Conservation (phyloP, 2,113 vertebrate species). For the Apeltes quadracus region DNA sequence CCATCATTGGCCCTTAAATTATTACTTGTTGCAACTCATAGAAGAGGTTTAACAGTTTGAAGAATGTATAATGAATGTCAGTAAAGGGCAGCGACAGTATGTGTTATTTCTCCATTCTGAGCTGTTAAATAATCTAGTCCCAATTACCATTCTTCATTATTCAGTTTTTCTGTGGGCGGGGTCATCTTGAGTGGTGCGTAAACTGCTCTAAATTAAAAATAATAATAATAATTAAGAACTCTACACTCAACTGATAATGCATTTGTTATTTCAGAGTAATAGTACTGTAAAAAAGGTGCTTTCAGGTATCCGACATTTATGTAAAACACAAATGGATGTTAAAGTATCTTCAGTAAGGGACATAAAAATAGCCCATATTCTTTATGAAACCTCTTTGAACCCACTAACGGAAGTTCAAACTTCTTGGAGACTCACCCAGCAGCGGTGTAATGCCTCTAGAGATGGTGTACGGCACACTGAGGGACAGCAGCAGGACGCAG, state of each 20-base stretch:
- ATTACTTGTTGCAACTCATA: background rate
- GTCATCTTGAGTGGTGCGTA: background rate
- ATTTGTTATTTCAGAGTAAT: background rate
- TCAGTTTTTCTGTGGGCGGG: background rate
- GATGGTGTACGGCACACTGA: constrained; percentile 91
- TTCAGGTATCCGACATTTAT: background rate
- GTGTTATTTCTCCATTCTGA: background rate
- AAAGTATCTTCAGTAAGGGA: background rate
- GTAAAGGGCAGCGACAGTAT: background rate
- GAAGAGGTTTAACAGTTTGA: background rate
- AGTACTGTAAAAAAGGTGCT: background rate
- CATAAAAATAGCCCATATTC: background rate
- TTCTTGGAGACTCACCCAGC: constrained; percentile 80
- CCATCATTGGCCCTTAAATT: no score
- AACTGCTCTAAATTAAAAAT: background rate
- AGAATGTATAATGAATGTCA: background rate
- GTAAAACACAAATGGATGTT: background rate
- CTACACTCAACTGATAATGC: background rate
- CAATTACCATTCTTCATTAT: background rate
- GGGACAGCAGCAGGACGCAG: constrained; percentile 89
- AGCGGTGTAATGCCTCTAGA: constrained; percentile 88
- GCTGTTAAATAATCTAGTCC: background rate
- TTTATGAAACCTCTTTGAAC: background rate
- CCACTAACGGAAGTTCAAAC: background rate
- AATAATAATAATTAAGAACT: background rate